These are phyloP conservation scores for Amitus sp. DNA, from an alignment of 2,888 invertebrate species.

Conservation along the genomic window DNA sequence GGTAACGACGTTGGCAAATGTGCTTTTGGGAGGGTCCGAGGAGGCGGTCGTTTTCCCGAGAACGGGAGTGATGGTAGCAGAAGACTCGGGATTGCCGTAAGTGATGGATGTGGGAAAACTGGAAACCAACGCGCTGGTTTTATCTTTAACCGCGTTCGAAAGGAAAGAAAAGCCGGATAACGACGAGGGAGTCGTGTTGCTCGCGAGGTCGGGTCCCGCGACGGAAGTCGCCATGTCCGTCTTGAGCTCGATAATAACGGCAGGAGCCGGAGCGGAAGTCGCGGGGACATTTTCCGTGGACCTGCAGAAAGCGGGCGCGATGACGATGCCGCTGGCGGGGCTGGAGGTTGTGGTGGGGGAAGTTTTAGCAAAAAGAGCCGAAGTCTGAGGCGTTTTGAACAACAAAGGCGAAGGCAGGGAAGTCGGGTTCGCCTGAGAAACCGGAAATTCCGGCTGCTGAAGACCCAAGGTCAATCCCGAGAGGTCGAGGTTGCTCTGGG, in stretches of 20 bases:
- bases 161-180: conserved; percentile 18
- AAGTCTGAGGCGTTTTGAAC: conserved; percentile 31
- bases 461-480: conserved; percentile 38
- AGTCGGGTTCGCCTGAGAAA: conserved; percentile 10
- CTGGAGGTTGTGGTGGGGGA: conserved; percentile 27
- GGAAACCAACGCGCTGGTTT: too few relatives aligned
- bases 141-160: conserved; percentile 1
- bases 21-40: conserved; percentile 3
- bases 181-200: background rate
- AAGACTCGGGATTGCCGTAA: conserved; percentile 18
- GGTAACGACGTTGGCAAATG: too few relatives aligned
- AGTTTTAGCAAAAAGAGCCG: conserved; percentile 31
- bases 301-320: conserved; percentile 28
- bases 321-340: conserved; percentile 33
- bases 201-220: background rate
- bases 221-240: too few relatives aligned
- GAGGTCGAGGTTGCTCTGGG: conserved; percentile 40
- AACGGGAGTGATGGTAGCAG: conserved; percentile 2
- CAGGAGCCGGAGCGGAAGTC: background rate
- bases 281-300: conserved; percentile 15
- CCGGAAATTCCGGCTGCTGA: conserved; percentile 33
- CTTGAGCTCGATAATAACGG: too few relatives aligned
- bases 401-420: conserved; percentile 29
- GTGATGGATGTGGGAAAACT: conserved; percentile 22
- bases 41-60: conserved; percentile 5